Conservation (phyloP, 1,140 invertebrate genomes). For the Harlomillsia oculata region DNA sequence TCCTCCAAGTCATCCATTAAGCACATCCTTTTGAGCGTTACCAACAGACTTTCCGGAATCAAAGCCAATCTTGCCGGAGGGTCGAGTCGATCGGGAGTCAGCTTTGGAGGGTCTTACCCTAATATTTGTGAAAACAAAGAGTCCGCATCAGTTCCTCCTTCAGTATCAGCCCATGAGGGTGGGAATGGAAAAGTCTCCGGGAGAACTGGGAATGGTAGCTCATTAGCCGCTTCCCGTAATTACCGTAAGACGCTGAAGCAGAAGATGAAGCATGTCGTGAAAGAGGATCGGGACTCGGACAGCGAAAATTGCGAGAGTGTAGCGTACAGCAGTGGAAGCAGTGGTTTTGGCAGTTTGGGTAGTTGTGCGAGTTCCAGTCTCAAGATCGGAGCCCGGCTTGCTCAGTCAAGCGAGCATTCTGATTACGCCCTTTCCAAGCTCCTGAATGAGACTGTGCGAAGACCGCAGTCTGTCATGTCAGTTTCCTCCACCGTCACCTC, state of each 20-base stretch:
- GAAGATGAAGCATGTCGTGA: slow-evolving; percentile 36
- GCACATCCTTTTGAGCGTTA: slow-evolving; percentile 42
- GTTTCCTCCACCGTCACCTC: slow-evolving; percentile 43
- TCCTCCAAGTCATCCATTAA: slow-evolving; percentile 43
- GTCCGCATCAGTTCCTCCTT: background rate
- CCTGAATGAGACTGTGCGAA: slow-evolving; percentile 38
- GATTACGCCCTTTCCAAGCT: slow-evolving; percentile 71
- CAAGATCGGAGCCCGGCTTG: slow-evolving; percentile 70
- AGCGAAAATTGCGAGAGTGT: slow-evolving; percentile 33
- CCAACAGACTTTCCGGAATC: slow-evolving; percentile 38
- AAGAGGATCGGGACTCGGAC: slow-evolving; percentile 36
- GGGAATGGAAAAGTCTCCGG: slow-evolving; percentile 2
- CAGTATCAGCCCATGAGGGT: background rate
- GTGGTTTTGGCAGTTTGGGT: slow-evolving; percentile 36
- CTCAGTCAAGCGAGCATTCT: slow-evolving; percentile 50
- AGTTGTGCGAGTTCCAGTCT: slow-evolving; percentile 58
- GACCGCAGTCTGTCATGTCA: slow-evolving; percentile 50
- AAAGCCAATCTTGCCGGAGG: slow-evolving; percentile 28
- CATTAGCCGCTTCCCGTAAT: slow-evolving; percentile 38
- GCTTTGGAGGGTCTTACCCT: slow-evolving; percentile 21
- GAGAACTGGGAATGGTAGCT: slow-evolving; percentile 28
- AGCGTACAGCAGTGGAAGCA: slow-evolving; percentile 23
- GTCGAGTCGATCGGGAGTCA: background rate
- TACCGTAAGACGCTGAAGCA: slow-evolving; percentile 41
- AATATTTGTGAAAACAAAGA: slow-evolving; percentile 17